phyloP scores from a whole-genome alignment of 2,113 vertebrate genomes.

The Neoarius graeffei region DNA sequence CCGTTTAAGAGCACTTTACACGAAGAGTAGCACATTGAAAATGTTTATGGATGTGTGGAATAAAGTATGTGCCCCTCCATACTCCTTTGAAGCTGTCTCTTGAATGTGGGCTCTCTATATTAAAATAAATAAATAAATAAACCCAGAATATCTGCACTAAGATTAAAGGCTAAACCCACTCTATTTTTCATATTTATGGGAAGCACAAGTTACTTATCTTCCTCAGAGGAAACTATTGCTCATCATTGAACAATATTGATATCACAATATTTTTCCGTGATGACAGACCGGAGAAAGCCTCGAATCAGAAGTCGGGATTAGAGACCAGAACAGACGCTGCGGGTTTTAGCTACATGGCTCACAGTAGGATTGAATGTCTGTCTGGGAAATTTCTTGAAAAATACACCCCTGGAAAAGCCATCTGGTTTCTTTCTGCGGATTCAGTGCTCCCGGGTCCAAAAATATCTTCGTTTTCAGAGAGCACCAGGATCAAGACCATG shows the following conservation, averaged over 20 bases:
- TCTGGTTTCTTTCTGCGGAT: conserved; percentile 19
- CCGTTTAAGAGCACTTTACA: neutral
- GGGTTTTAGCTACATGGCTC: conserved; percentile 28
- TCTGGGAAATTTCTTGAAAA: conserved; percentile 23
- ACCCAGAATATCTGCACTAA: neutral
- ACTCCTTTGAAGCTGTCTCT: neutral
- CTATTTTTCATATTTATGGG: conserved; percentile 20
- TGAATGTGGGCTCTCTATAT: neutral
- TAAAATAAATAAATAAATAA: neutral
- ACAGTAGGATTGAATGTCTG: conserved; percentile 40
- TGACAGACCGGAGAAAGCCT: conserved; percentile 11
- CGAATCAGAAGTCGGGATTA: conserved; percentile 9
- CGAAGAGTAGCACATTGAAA: neutral
- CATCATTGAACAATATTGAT: conserved; percentile 15
- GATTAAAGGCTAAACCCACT: neutral
- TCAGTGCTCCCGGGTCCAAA: neutral
- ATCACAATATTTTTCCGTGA: neutral
- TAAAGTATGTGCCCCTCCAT: neutral
- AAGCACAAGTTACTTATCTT: neutral
- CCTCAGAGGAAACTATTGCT: conserved; percentile 20
- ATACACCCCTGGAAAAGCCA: conserved; percentile 35
- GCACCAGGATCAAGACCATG: conserved; percentile 2
- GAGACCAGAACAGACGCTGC: conserved; percentile 34
- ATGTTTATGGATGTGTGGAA: neutral
- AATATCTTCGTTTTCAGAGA: conserved; percentile 27